phyloP scores from a whole-genome alignment of 2,113 vertebrate species.

The Rhinoderma darwinii region DNA sequence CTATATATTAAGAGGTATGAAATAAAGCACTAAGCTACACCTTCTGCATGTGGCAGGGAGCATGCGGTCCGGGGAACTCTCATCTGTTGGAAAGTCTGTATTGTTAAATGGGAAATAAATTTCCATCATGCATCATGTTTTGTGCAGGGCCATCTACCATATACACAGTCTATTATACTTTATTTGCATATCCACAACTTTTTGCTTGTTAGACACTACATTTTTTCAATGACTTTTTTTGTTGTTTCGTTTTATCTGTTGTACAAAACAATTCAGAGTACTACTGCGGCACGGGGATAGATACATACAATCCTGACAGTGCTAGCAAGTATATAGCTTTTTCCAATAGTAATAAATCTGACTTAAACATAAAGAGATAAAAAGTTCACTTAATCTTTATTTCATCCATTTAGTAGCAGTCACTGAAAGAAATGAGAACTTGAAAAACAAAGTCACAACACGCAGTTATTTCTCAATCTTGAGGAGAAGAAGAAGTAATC shows the following conservation, averaged over 20 bases:
- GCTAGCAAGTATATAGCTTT: conserved; percentile 2
- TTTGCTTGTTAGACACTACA: neutral
- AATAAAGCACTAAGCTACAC: too few relatives aligned
- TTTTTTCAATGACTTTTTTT: neutral
- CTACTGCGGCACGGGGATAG: neutral
- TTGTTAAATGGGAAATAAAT: too few relatives aligned
- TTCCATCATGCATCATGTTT: too few relatives aligned
- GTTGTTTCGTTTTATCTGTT: neutral
- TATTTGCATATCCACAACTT: neutral
- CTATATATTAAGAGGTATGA: too few relatives aligned
- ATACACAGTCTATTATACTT: too few relatives aligned
- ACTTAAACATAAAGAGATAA: conserved; percentile 34
- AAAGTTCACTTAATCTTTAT: conserved; percentile 37
- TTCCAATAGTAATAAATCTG: conserved; percentile 28
- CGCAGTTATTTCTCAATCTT: conserved; percentile 41
- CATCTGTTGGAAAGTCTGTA: too few relatives aligned
- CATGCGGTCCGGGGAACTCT: too few relatives aligned
- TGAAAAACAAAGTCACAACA: conserved; percentile 33
- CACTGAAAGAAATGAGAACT: conserved; percentile 40
- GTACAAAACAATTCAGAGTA: neutral
- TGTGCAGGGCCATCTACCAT: too few relatives aligned
- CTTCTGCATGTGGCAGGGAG: too few relatives aligned
- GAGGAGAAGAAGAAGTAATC: conserved; percentile 46
- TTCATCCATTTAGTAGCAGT: conserved; percentile 42
- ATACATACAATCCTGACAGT: neutral